A percentile compares a stretch with the other conserved stretches of the same genome.
These are phyloP conservation scores for Anniella stebbinsi DNA, from an alignment of 2,797 vertebrate species.

Conservation along the genomic window DNA sequence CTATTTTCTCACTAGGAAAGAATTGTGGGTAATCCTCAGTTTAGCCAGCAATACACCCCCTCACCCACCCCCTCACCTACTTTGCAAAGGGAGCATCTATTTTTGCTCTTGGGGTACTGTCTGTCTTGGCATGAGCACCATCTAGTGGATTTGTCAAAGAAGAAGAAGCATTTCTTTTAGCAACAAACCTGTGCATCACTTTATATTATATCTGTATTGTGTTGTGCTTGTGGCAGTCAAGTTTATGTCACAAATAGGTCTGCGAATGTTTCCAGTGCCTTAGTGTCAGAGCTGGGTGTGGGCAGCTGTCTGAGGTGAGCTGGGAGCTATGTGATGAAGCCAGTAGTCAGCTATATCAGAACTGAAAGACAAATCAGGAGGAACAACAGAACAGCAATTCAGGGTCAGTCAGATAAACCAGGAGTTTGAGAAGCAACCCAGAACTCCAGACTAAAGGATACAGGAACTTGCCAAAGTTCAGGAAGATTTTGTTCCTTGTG, in stretches of 20 bases:
- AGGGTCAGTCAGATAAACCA: not conserved
- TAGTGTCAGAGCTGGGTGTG: not conserved
- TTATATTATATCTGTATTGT: not conserved
- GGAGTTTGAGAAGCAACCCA: not conserved
- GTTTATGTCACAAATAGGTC: not conserved
- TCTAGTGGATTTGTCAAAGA: slow-evolving; percentile 31
- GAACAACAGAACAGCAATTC: not conserved
- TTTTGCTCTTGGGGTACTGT: not conserved
- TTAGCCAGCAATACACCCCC: not conserved
- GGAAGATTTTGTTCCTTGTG: not conserved
- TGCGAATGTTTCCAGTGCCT: not conserved
- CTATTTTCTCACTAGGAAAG: not conserved
- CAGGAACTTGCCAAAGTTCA: not conserved
- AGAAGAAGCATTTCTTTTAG: not conserved
- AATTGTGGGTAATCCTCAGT: slow-evolving; percentile 21
- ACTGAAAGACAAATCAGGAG: not conserved
- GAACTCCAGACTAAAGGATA: not conserved
- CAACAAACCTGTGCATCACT: not conserved
- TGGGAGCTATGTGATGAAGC: too few species aligned
- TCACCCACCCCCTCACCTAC: not conserved
- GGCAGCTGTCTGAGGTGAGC: not conserved
- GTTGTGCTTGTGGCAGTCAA: not conserved
- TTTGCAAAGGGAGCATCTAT: not conserved
- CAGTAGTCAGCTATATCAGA: not conserved
- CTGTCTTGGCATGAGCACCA: slow-evolving; percentile 28